Conservation (phyloP, 1,140 invertebrate species). For the Oreohelix idahoensis region DNA sequence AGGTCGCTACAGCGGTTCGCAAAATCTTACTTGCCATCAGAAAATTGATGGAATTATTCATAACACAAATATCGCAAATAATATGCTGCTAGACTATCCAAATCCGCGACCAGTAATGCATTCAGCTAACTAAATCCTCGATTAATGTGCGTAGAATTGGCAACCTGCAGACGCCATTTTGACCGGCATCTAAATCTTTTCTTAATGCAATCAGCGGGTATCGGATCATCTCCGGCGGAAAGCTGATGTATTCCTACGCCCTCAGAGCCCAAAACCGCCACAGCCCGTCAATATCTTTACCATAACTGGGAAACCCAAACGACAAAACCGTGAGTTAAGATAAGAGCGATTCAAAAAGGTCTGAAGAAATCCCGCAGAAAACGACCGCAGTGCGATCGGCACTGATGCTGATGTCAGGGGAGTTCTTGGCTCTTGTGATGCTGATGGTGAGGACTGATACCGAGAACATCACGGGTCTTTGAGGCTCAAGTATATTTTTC, state of each 20-base stretch:
- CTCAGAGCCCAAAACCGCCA: constrained; percentile 12
- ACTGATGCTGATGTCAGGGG: neutral
- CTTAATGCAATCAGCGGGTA: constrained; percentile 24
- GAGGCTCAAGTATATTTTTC: neutral
- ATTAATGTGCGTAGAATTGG: constrained; percentile 36
- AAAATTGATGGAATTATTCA: constrained; percentile 25
- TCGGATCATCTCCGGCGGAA: constrained; percentile 11
- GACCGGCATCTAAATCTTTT: constrained; percentile 15
- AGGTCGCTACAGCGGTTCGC: neutral
- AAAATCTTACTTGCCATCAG: neutral
- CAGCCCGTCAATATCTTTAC: constrained; percentile 6
- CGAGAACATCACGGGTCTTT: neutral
- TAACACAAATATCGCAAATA: constrained; percentile 6
- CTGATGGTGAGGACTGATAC: constrained; percentile 4
- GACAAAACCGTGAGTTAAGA: constrained; percentile 4
- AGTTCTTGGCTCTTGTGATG: neutral
- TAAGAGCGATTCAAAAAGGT: constrained; percentile 5
- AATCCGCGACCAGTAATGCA: neutral
- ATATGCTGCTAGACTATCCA: neutral
- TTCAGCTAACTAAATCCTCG: constrained; percentile 25
- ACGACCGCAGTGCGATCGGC: neutral
- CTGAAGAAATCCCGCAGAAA: neutral
- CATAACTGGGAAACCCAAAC: constrained; percentile 13
- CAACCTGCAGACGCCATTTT: constrained; percentile 31
- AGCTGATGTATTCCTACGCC: constrained; percentile 25